Base-by-base conservation (phyloP, 2,888 invertebrate genomes). In the Podabrus alpinus region DNA sequence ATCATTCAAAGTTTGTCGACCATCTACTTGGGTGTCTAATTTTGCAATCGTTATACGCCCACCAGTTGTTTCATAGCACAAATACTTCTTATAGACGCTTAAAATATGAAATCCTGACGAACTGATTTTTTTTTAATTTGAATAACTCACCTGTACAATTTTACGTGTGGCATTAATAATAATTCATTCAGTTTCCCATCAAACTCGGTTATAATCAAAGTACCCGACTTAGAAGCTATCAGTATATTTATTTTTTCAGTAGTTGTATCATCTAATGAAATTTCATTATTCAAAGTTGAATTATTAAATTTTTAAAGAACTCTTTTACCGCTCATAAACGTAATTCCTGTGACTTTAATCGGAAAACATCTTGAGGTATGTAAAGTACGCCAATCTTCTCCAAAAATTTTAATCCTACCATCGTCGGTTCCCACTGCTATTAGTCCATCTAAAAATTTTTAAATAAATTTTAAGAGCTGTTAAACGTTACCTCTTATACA, bases 371-470 rank as follows among this genome's bases (percentile, higher is more conserved):
- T 78, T 15, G 83, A 80, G 25, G 80, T 79, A 74, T 81, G 83
- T 5, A 86, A 74, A 17, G 79, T 79, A 59, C 84, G 82, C 86
- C 86, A 86, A 59, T 82, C 78, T 45, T 80, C 81, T 5, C 82
- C 85, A 72, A 81, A 86, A 21, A 87, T 80, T 76, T 82, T 82
- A 16, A 87, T 80, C 68, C 85, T 80, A 1, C 87, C 87, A 80
- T 86, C 86, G 77, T 86, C 85, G 13, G 85, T 84, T 9, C 87
- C 87, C 9, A 86, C 82, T 62, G 86, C 86, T 77, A 86, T 84
- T 62, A 82, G 84, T 9, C 82, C 79, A 19, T 82, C 83, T 84
- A 76, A 66, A 29, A 79, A 79, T 24, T n/a, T n/a, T n/a, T n/a
- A n/a, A n/a, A n/a, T n/a, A n/a, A n/a, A n/a, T n/a, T n/a, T 29